These are phyloP conservation scores for Jordanella pulchra DNA, from an alignment of 2,797 vertebrate genomes.

Conservation along the genomic window DNA sequence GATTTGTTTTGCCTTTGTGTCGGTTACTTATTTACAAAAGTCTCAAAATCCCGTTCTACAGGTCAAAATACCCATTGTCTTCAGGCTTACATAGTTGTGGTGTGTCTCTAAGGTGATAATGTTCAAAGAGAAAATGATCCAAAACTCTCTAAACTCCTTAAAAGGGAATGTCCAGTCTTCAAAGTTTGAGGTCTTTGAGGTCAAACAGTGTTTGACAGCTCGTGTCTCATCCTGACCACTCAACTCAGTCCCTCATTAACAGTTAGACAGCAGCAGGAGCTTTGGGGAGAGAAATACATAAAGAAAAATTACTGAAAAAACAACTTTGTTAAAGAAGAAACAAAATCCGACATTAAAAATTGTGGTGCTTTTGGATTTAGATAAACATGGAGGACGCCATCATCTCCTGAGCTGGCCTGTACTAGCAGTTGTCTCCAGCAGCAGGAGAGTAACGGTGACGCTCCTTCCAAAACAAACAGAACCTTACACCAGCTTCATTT, in stretches of 20 bases:
- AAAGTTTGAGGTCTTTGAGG: constrained; percentile 45
- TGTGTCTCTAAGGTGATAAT: neutral
- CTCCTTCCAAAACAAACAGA: constrained; percentile 71
- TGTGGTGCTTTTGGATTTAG: constrained; percentile 11
- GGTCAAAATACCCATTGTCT: neutral
- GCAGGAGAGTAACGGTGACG: constrained; percentile 51
- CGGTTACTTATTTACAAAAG: neutral
- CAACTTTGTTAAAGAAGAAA: neutral
- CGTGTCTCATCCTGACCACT: constrained; percentile 36
- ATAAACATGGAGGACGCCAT: constrained; percentile 23
- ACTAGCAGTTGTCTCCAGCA: constrained; percentile 21
- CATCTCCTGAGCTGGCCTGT: constrained; percentile 5
- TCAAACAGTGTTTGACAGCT: constrained; percentile 47
- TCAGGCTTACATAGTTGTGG: neutral
- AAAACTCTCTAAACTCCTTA: constrained; percentile 39
- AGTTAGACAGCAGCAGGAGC: constrained; percentile 24
- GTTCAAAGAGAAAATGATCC: neutral
- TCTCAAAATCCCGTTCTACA: neutral
- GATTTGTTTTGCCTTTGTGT: neutral
- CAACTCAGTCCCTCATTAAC: constrained; percentile 42
- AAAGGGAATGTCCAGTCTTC: constrained; percentile 45
- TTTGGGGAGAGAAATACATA: constrained; percentile 56
- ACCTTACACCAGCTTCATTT: constrained; percentile 48
- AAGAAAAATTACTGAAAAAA: constrained; percentile 18
- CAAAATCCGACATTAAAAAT: neutral